Evolutionary conservation across 1,140 invertebrate genomes (phyloP).

Genomic region (Spodoptera frugiperda): DNA sequence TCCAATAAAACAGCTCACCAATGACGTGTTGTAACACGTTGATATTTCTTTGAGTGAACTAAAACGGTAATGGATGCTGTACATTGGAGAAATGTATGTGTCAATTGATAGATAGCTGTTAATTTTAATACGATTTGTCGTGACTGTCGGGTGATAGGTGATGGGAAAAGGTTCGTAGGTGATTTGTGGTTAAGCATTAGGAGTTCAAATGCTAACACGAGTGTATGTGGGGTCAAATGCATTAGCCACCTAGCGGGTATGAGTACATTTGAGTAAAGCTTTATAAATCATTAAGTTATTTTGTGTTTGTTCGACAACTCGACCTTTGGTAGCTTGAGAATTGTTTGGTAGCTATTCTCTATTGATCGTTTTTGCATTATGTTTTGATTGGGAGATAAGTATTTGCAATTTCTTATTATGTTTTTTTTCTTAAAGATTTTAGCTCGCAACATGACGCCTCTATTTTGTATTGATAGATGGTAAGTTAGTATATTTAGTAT

Average conservation of each 20-base stretch:
- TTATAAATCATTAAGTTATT: conserved; percentile 73
- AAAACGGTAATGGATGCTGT: conserved; percentile 63
- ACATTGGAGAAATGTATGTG: conserved; percentile 53
- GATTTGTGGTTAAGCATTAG: conserved; percentile 81
- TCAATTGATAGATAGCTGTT: conserved; percentile 73
- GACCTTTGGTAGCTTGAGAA: conserved; percentile 45
- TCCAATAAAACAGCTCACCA: conserved; percentile 49
- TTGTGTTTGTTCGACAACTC: conserved; percentile 47
- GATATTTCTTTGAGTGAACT: conserved; percentile 28
- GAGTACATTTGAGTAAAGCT: conserved; percentile 62
- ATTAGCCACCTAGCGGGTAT: conserved; percentile 83
- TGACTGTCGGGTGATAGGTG: conserved; percentile 78
- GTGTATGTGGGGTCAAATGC: conserved; percentile 78
- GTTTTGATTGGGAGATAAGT: background rate
- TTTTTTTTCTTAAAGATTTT: no score
- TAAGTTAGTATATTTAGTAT: no score
- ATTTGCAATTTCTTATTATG: no score
- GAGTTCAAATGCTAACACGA: conserved; percentile 82
- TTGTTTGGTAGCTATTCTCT: conserved; percentile 31
- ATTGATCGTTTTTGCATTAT: background rate
- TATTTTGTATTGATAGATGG: no score
- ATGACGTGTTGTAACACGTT: conserved; percentile 27
- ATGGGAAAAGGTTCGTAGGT: conserved; percentile 77
- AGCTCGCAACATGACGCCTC: no score
- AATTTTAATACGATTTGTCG: conserved; percentile 82